Evolutionary conservation across 2,113 vertebrate species (phyloP), one percentile per base, ranked within the genome.

Genomic region (Spea multiplicata): DNA sequence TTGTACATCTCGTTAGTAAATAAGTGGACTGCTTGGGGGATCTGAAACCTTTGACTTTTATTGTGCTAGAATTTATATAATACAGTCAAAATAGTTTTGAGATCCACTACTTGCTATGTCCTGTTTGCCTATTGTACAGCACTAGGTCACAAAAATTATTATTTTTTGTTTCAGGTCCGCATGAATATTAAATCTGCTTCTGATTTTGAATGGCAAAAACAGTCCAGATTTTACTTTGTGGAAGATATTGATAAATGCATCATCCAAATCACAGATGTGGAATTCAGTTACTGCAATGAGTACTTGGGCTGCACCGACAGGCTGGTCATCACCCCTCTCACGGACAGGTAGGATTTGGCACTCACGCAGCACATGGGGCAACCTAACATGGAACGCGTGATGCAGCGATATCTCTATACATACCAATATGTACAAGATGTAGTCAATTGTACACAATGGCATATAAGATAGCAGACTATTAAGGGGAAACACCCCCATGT

Each of bases 181-280:
- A 87, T 88, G 89, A 89, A 88, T 14, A 81, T 91, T 76, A 89
- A 88, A 78, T 89, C 89, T 72, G 66, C 86, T 0, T 87, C 86
- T 74, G 89, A 91, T 79, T 91, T 91, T 86, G 89, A 91, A 79
- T 90, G 89, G 89, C 89, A 90, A 84, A 91, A 91, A 45, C 89
- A 91, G 4, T 88, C 86, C 71, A 83, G 89, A 66, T 91, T 91
- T 86, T 91, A 90, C 83, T 91, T 90, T 76, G 80, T 87, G 30
- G 89, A 91, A 76, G 89, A 91, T 71, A 53, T 85, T 82, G 89
- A 91, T 79, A 90, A 90, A 83, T 91, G 89, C 48, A 4, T 88
- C 71, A 84, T 91, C 75, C 86, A 84, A 81, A 91, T 91, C 76
- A 91, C 89, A 62, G 89, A 91, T 69, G 86, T 91, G 9, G 88